phyloP scores from a whole-genome alignment of 2,888 invertebrate species.

The Helleia helle region DNA sequence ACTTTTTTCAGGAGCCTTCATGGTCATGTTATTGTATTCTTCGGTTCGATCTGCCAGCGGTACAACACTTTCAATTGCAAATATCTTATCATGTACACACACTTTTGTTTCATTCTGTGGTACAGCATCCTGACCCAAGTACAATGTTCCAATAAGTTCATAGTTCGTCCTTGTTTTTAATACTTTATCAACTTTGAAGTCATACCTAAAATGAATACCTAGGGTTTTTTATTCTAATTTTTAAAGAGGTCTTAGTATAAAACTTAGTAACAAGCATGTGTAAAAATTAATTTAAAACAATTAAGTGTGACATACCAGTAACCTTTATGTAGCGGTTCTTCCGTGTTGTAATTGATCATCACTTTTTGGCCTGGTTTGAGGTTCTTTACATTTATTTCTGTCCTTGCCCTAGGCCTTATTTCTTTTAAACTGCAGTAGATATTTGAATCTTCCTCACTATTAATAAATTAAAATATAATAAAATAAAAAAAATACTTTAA shows the following conservation, averaged over 20 bases:
- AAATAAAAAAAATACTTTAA: too few relatives aligned
- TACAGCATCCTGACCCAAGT: slow-evolving; percentile 67
- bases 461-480: slow-evolving; percentile 15
- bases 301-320: slow-evolving; percentile 77
- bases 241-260: too few relatives aligned
- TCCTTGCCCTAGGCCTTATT: slow-evolving; percentile 80
- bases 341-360: slow-evolving; percentile 84
- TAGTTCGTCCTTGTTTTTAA: slow-evolving; percentile 45
- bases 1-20: slow-evolving; percentile 46
- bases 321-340: slow-evolving; percentile 78
- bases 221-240: too few relatives aligned
- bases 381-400: slow-evolving; percentile 61
- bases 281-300: slow-evolving; percentile 12
- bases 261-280: neutral
- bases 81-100: slow-evolving; percentile 76
- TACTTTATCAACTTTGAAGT: slow-evolving; percentile 67
- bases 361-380: slow-evolving; percentile 76
- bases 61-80: slow-evolving; percentile 74
- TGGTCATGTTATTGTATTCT: slow-evolving; percentile 46
- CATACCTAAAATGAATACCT: slow-evolving; percentile 55
- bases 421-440: slow-evolving; percentile 57
- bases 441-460: slow-evolving; percentile 49
- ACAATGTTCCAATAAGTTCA: slow-evolving; percentile 73
- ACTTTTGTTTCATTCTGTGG: slow-evolving; percentile 76
- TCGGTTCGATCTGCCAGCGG: slow-evolving; percentile 53